Conservation (phyloP, 2,888 invertebrate genomes). For the Himalopsyche anomala region DNA sequence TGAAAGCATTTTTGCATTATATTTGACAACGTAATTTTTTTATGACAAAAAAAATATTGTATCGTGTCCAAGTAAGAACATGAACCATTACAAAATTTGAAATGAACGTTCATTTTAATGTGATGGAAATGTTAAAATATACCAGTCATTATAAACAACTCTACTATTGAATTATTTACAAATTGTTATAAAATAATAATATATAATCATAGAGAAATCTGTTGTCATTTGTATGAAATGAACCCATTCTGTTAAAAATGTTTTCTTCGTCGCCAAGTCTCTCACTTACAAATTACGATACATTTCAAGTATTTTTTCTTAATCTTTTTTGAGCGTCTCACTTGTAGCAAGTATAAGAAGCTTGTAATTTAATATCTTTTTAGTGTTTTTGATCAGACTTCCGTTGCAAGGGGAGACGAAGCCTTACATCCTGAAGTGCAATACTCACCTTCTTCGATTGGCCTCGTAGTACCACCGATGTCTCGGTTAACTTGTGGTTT, state of each 20-base stretch:
- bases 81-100: too few species aligned
- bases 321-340: constrained; percentile 35
- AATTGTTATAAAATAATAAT: too few species aligned
- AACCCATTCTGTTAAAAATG: too few species aligned
- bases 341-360: constrained; percentile 17
- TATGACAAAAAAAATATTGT: too few species aligned
- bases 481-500: background rate
- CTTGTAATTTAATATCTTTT: constrained; percentile 27
- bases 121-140: too few species aligned
- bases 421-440: background rate
- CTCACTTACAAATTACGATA: background rate
- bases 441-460: background rate
- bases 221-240: too few species aligned
- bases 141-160: too few species aligned
- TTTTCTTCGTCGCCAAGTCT: too few species aligned
- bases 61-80: too few species aligned
- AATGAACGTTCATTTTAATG: too few species aligned
- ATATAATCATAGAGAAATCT: too few species aligned
- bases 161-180: too few species aligned
- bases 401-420: constrained; percentile 29
- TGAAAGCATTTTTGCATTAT: background rate
- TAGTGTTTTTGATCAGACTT: constrained; percentile 16
- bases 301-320: background rate
- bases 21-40: background rate
- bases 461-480: background rate